A percentile compares a stretch with the other conserved stretches of the same genome.
phyloP scores from a whole-genome alignment of 2,888 invertebrate genomes.

The Drosophila mercatorum region DNA sequence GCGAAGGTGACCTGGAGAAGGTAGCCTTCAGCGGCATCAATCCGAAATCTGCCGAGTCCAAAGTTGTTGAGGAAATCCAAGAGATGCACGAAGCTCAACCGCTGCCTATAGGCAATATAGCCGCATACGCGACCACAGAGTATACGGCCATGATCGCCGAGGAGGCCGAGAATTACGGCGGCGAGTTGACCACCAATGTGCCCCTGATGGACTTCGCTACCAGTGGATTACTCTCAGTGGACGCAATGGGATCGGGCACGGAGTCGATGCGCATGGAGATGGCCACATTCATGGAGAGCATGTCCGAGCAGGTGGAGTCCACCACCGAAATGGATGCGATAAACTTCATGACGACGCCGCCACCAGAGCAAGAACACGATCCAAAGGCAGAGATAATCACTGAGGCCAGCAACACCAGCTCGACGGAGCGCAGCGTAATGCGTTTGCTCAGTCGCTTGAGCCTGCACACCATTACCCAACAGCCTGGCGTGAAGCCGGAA shows the following conservation, averaged over 20 bases:
- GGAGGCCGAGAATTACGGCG: neutral
- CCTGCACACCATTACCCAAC: constrained; percentile 9
- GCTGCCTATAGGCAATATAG: neutral
- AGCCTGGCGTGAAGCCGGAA: neutral
- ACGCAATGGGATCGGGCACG: neutral
- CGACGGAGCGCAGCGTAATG: neutral
- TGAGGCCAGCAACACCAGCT: neutral
- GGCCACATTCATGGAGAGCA: constrained; percentile 14
- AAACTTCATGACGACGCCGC: neutral
- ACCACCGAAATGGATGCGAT: constrained; percentile 3
- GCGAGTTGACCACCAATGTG: neutral
- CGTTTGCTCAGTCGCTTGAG: constrained; percentile 17
- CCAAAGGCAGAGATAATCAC: neutral
- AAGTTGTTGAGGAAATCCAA: neutral
- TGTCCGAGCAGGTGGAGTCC: constrained; percentile 11
- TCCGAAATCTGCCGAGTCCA: neutral
- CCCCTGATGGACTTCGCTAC: constrained; percentile 6
- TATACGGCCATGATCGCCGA: constrained; percentile 1
- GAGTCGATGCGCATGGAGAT: neutral
- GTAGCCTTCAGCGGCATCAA: neutral
- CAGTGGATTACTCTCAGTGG: neutral
- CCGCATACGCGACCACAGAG: neutral
- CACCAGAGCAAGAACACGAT: constrained; percentile 6
- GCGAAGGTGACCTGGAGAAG: neutral
- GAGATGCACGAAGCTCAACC: neutral